Base-by-base conservation (phyloP, 2,888 invertebrate species). In the Ceriagrion tenellum region DNA sequence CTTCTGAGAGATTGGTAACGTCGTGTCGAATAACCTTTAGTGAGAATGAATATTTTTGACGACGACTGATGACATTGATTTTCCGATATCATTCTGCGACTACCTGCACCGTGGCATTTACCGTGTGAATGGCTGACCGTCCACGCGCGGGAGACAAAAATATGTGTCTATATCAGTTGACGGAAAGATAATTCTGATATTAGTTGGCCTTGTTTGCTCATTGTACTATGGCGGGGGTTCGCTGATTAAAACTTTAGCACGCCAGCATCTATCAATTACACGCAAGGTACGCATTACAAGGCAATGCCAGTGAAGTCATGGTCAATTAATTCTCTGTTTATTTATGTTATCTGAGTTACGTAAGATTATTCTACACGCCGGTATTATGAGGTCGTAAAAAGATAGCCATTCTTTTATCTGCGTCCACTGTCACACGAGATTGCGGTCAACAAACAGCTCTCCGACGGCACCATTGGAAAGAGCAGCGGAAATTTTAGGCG, bases 311-410 rank as follows among this genome's bases (percentile, higher is more conserved):
- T 16, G 10, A 81, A 35, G 35, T 35, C 30, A 16, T 35, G 13
- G 30, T 35, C 35, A 16, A 81, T 35, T 30, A 81, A 81, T 81
- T 81, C 30, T 16, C 30, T 81, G 35, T 35, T 35, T 35, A 35
- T 81, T 16, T 16, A 35, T 35, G 81, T 81, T 81, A 81, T 81
- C 81, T 30, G 35, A 0, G 81, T 81, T 81, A 81, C 81, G 81
- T 35, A 81, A 81, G 81, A 81, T 81, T 35, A 35, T 81, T 35
- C 30, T 35, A 35, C 30, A 10, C 81, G 13, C 12, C 6, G 81
- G 35, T 81, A 18, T 81, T 81, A 81, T 81, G 81, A 81, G 81
- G 35, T 35, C 30, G 81, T 81, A 81, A 81, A 81, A 81, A 81
- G 81, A 35, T 81, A 81, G 81, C 30, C 81, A 81, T 35, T 35